phyloP scores from a whole-genome alignment of 2,888 invertebrate species.

The Platynereis dumerilii region DNA sequence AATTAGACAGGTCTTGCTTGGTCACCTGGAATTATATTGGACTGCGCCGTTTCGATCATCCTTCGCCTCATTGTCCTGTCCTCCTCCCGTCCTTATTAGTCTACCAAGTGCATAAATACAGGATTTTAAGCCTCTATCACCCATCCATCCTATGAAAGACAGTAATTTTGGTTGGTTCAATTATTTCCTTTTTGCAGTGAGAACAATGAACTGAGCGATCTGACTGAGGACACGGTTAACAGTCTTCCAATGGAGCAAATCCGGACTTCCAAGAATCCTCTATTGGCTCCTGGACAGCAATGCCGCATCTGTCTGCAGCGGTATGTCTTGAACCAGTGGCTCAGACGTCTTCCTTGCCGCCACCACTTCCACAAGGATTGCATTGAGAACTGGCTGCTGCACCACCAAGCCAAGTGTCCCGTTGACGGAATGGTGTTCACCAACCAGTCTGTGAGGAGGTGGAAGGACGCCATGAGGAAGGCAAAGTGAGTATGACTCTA shows the following conservation, averaged over 20 bases:
- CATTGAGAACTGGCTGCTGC: slow-evolving; percentile 63
- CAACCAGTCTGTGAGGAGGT: slow-evolving; percentile 32
- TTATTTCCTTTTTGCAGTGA: no score
- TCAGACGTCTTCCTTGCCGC: slow-evolving; percentile 59
- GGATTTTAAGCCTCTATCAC: no score
- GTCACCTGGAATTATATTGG: no score
- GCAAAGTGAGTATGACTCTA: slow-evolving; percentile 1
- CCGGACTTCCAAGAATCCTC: slow-evolving; percentile 42
- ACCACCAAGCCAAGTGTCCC: slow-evolving; percentile 60
- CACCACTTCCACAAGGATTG: slow-evolving; percentile 63
- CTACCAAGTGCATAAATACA: no score
- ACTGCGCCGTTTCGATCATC: no score
- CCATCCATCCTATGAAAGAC: no score
- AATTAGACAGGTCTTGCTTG: no score
- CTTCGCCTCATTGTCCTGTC: no score
- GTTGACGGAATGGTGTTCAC: slow-evolving; percentile 49
- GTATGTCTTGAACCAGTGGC: slow-evolving; percentile 51
- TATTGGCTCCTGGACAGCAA: slow-evolving; percentile 59
- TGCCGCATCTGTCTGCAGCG: slow-evolving; percentile 60
- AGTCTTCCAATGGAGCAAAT: slow-evolving; percentile 55
- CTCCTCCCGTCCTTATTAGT: no score
- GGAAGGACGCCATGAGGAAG: slow-evolving; percentile 24
- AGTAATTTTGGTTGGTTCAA: no score
- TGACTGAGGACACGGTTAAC: slow-evolving; percentile 56
- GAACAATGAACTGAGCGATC: slow-evolving; percentile 32